These are phyloP conservation scores for Sturmia bella DNA, from an alignment of 2,888 invertebrate species.

Conservation along the genomic window DNA sequence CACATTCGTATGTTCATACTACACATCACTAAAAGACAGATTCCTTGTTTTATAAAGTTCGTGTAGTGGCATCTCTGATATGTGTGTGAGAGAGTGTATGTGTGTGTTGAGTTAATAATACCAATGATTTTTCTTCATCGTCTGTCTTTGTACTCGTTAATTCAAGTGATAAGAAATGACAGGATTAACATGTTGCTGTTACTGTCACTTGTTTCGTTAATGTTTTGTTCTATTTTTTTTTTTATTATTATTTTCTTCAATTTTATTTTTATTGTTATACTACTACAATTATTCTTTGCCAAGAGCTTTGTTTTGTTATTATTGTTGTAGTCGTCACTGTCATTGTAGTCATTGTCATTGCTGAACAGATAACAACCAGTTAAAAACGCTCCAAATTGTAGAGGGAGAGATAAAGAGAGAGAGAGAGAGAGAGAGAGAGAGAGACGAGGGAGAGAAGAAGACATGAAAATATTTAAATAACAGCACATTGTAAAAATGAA, in stretches of 20 bases:
- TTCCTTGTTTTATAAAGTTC: neutral
- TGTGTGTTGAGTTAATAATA: conserved; percentile 42
- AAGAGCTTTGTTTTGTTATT: neutral
- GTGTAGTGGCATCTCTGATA: neutral
- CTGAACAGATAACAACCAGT: conserved; percentile 33
- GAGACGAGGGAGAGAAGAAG: too few relatives aligned
- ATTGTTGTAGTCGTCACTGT: neutral
- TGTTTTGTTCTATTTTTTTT: neutral
- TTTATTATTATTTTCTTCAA: neutral
- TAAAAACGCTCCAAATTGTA: conserved; percentile 1
- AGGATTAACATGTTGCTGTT: conserved; percentile 64
- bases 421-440: too few relatives aligned
- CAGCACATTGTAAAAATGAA: conserved; percentile 17
- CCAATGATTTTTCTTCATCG: conserved; percentile 48
- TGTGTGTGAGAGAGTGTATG: neutral
- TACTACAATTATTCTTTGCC: conserved; percentile 3
- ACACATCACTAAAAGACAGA: neutral
- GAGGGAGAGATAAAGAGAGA: neutral
- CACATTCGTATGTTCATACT: too few relatives aligned
- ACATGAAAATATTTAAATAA: conserved; percentile 26
- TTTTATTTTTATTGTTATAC: conserved; percentile 15
- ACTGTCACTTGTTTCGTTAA: conserved; percentile 38
- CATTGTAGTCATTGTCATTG: conserved; percentile 21
- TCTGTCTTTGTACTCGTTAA: conserved; percentile 56
- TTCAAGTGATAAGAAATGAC: conserved; percentile 66